Conservation (phyloP, 2,797 vertebrate genomes). For the Nasua narica region DNA sequence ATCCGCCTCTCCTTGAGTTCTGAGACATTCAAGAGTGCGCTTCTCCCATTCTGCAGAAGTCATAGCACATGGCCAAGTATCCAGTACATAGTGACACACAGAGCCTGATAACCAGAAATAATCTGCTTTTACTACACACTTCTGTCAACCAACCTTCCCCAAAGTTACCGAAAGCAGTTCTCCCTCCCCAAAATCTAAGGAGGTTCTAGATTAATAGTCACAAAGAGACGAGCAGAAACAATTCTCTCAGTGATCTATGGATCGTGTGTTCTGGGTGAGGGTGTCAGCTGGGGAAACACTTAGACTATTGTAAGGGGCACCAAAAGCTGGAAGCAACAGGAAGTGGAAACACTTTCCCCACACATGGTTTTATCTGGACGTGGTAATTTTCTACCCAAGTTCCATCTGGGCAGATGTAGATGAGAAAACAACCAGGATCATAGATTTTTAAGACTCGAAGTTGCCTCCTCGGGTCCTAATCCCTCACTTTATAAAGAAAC, state of each 20-base stretch:
- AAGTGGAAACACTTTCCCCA: not conserved
- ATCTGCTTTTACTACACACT: not conserved
- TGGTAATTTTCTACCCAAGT: not conserved
- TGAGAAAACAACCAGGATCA: not conserved
- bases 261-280: not conserved
- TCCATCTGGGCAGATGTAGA: not conserved
- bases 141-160: not conserved
- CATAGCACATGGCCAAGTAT: not conserved
- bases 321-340: not conserved
- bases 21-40: not conserved
- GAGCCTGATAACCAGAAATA: not conserved
- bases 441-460: not conserved
- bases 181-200: not conserved
- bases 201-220: not conserved
- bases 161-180: not conserved
- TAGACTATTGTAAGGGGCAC: not conserved
- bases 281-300: not conserved
- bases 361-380: not conserved
- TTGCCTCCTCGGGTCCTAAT: not conserved
- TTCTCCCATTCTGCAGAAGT: not conserved
- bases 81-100: not conserved
- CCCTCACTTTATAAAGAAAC: not conserved
- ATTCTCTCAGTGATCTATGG: not conserved
- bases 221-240: not conserved
- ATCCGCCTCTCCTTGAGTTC: not conserved